phyloP scores from a whole-genome alignment of 2,888 invertebrate genomes.

The Mimachlamys varia region DNA sequence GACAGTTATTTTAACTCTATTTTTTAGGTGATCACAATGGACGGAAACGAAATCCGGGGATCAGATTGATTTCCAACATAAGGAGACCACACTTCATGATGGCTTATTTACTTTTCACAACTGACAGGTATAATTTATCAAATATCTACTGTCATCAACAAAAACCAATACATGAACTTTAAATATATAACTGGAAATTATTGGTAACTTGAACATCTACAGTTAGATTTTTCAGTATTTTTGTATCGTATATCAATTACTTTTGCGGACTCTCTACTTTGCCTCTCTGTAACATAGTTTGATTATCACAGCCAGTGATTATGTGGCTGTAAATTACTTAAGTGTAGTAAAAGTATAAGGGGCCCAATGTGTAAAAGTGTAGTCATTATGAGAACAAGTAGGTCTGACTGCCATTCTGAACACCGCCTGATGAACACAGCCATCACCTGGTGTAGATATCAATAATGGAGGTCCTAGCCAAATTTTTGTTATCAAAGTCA shows the following conservation, averaged over 20 bases:
- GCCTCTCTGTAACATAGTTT: too few species aligned
- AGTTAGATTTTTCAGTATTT: neutral
- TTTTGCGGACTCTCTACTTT: too few species aligned
- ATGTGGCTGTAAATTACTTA: too few species aligned
- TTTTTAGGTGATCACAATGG: neutral
- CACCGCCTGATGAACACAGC: neutral
- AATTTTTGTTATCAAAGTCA: conserved; percentile 16
- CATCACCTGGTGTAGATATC: conserved; percentile 4
- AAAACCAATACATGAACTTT: neutral
- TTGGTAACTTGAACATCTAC: neutral
- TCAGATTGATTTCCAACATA: neutral
- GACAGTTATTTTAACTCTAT: neutral
- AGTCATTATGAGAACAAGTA: conserved; percentile 1
- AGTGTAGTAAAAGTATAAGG: neutral
- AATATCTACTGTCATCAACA: neutral
- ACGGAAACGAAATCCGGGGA: neutral
- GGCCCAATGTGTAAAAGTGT: neutral
- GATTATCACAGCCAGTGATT: too few species aligned
- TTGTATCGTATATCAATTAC: too few species aligned
- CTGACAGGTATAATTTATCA: conserved; percentile 18
- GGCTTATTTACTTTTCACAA: neutral
- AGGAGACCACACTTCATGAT: neutral
- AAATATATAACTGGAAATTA: neutral
- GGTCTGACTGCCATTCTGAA: neutral
- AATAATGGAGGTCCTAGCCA: conserved; percentile 14